Evolutionary conservation across 2,888 invertebrate genomes (phyloP).

Genomic region (Caenorhabditis sp.): DNA sequence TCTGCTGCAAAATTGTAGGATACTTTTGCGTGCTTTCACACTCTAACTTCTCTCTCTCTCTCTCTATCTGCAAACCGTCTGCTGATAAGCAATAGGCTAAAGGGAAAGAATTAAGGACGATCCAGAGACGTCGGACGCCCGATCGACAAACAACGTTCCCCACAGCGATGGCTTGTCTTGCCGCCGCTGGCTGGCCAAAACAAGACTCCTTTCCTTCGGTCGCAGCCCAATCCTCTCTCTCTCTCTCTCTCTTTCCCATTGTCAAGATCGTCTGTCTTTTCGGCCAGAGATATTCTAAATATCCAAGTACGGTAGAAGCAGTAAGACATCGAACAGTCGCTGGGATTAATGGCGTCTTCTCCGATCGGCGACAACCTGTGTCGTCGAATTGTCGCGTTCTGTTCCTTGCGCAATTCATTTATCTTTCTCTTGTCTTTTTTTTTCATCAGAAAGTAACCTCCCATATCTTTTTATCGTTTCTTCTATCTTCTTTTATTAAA

Average conservation of each 20-base stretch:
- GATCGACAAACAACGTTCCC: conserved; percentile 41
- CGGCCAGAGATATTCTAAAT: too few species aligned
- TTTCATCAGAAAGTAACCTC: not conserved
- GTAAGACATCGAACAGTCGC: not conserved
- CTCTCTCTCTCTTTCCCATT: not conserved
- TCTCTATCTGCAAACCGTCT: too few species aligned
- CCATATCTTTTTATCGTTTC: not conserved
- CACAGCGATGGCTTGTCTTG: conserved; percentile 15
- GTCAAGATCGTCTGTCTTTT: not conserved
- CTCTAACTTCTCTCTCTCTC: too few species aligned
- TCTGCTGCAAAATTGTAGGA: too few species aligned
- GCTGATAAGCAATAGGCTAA: too few species aligned
- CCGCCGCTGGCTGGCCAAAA: conserved; percentile 26
- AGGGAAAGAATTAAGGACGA: not conserved
- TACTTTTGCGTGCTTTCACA: too few species aligned
- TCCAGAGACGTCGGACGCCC: conserved; percentile 16
- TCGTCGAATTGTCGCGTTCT: not conserved
- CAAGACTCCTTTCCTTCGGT: conserved; percentile 26
- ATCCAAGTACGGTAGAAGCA: not conserved
- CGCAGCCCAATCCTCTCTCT: conserved; percentile 6
- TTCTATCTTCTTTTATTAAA: not conserved
- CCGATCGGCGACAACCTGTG: too few species aligned
- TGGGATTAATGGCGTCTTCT: conserved; percentile 1
- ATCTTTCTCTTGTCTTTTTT: not conserved
- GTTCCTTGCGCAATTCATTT: conserved; percentile 11